A percentile compares a stretch with the other conserved stretches of the same genome.
phyloP scores from a whole-genome alignment of 2,113 vertebrate genomes.

The Mormyrus iriodes region DNA sequence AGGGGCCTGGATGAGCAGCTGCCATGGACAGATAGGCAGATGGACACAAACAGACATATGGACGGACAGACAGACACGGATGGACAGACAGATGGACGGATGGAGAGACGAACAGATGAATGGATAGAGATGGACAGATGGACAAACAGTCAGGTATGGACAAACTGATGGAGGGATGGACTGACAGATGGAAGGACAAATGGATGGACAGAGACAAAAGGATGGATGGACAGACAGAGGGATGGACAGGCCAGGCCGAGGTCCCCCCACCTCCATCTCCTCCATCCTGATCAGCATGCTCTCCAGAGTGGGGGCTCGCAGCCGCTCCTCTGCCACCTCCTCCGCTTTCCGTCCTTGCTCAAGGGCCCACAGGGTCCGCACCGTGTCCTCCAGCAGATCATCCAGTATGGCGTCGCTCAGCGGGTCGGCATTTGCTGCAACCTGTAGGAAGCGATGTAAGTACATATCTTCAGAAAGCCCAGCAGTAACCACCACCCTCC shows the following conservation, averaged over 20 bases:
- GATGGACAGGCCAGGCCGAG: background rate
- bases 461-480: background rate
- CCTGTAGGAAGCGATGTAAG: slow-evolving; percentile 40
- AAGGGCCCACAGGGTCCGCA: slow-evolving; percentile 41
- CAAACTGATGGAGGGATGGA: background rate
- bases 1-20: background rate
- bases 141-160: background rate
- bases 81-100: background rate
- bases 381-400: slow-evolving; percentile 58
- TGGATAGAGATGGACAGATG: background rate
- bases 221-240: background rate
- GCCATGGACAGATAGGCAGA: background rate
- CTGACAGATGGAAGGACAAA: background rate
- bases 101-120: background rate
- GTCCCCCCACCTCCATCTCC: slow-evolving; percentile 82
- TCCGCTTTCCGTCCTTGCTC: slow-evolving; percentile 44
- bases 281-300: slow-evolving; percentile 86
- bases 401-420: slow-evolving; percentile 53
- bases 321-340: slow-evolving; percentile 16
- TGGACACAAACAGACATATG: background rate
- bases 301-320: slow-evolving; percentile 62
- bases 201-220: background rate
- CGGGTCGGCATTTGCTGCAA: slow-evolving; percentile 42
- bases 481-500: background rate
- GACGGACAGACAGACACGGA: background rate